A percentile compares a stretch with the other conserved stretches of the same genome.
These are phyloP conservation scores for Atherinomorus stipes DNA, from an alignment of 2,113 vertebrate species.

Conservation along the genomic window DNA sequence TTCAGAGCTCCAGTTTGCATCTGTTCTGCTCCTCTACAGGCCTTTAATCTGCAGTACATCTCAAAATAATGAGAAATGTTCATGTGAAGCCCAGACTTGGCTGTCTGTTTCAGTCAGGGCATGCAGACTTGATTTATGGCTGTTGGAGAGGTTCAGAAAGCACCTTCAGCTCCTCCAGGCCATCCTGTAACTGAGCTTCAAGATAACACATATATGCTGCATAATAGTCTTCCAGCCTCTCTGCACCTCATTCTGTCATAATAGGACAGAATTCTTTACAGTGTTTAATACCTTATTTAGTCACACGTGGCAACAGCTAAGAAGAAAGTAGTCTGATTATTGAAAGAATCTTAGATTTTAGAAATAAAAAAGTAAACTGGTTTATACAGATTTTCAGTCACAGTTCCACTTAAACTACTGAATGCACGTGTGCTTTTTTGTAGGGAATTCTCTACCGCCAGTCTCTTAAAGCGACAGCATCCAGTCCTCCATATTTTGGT, in stretches of 20 bases:
- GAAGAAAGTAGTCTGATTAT: not conserved
- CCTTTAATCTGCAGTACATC: slow-evolving; percentile 10
- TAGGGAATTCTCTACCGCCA: too few species aligned
- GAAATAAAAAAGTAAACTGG: too few species aligned
- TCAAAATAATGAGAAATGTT: not conserved
- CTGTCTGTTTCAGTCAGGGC: slow-evolving; percentile 42
- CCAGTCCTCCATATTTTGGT: too few species aligned
- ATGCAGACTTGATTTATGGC: slow-evolving; percentile 15
- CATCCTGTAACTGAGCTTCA: slow-evolving; percentile 28
- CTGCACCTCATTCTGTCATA: slow-evolving; percentile 5
- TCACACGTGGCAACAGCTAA: not conserved
- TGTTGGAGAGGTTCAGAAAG: slow-evolving; percentile 21
- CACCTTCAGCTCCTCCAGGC: slow-evolving; percentile 11
- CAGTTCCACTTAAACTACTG: not conserved
- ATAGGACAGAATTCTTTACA: slow-evolving; percentile 28
- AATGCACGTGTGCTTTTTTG: not conserved
- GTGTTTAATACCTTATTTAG: slow-evolving; percentile 9
- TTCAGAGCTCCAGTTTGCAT: not conserved
- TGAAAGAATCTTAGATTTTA: too few species aligned
- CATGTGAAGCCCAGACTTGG: not conserved
- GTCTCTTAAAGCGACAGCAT: too few species aligned
- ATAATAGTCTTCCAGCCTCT: slow-evolving; percentile 18
- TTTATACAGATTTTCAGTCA: not conserved
- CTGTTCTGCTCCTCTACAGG: slow-evolving; percentile 2
- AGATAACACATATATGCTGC: slow-evolving; percentile 1